These are phyloP conservation scores for Tokudaia muenninki DNA, from an alignment of 2,797 vertebrate species.

Conservation along the genomic window DNA sequence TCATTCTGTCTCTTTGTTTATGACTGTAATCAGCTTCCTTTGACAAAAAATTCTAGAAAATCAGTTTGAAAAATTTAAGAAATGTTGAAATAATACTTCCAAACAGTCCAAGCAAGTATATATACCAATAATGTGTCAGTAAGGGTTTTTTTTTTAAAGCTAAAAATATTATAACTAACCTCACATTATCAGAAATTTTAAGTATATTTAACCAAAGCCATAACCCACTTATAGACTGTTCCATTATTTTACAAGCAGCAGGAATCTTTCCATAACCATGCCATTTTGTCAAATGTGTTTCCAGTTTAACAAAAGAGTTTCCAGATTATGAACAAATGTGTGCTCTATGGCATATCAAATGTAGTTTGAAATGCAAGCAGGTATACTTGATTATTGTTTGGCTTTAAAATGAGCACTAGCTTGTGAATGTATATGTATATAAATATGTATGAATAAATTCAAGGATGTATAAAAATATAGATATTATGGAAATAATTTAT, in stretches of 20 bases:
- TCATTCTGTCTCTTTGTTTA: neutral
- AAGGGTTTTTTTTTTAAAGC: conserved; percentile 35
- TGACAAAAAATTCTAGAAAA: conserved; percentile 63
- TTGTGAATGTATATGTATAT: neutral
- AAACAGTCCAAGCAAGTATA: conserved; percentile 63
- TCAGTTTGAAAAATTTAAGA: conserved; percentile 46
- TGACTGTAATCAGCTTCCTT: conserved; percentile 22
- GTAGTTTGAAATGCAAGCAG: conserved; percentile 46
- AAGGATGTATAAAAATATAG: neutral
- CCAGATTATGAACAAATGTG: conserved; percentile 58
- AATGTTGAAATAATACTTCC: conserved; percentile 50
- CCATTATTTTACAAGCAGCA: conserved; percentile 58
- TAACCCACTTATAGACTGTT: conserved; percentile 48
- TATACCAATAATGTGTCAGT: conserved; percentile 61
- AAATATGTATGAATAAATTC: neutral
- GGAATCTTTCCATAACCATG: conserved; percentile 6
- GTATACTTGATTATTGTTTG: conserved; percentile 35
- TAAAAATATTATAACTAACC: conserved; percentile 48
- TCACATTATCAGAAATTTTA: conserved; percentile 28
- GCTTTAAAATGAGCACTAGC: neutral
- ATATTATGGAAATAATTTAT: neutral
- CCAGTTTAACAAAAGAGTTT: conserved; percentile 64
- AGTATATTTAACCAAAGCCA: conserved; percentile 45
- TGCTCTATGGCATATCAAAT: neutral
- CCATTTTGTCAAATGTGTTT: conserved; percentile 52